Percentiles rank a stretch among this genome's conserved stretches.
These are phyloP conservation scores for Thunnus albacares DNA, from an alignment of 2,797 vertebrate species.

Conservation along the genomic window DNA sequence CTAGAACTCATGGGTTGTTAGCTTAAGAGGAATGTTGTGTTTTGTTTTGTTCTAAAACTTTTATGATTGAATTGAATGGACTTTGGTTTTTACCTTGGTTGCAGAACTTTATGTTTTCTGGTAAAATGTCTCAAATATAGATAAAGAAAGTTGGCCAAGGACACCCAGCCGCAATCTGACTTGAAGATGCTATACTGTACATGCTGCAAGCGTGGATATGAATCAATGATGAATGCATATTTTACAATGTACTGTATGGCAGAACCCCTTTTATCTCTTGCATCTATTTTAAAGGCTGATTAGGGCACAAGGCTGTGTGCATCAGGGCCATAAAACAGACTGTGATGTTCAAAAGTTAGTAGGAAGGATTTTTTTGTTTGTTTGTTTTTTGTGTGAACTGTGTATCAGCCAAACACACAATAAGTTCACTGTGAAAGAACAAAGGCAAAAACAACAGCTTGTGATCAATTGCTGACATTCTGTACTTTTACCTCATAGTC, in stretches of 20 bases:
- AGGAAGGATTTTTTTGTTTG: not conserved
- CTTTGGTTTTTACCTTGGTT: slow-evolving; percentile 5
- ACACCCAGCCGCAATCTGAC: not conserved
- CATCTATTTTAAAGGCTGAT: slow-evolving; percentile 21
- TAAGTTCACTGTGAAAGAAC: slow-evolving; percentile 4
- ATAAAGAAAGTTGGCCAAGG: not conserved
- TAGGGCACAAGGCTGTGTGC: slow-evolving; percentile 8
- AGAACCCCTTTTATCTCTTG: slow-evolving; percentile 8
- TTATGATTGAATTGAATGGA: not conserved
- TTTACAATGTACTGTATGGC: slow-evolving; percentile 20
- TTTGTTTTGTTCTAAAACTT: slow-evolving; percentile 15
- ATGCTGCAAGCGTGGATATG: slow-evolving; percentile 13
- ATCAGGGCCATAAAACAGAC: not conserved
- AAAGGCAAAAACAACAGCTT: not conserved
- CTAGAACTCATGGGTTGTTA: not conserved
- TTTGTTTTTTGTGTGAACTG: slow-evolving; percentile 6
- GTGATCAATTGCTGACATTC: slow-evolving; percentile 2
- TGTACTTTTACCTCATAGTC: slow-evolving; percentile 3
- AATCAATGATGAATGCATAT: slow-evolving; percentile 39
- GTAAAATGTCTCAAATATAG: not conserved
- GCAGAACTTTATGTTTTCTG: not conserved
- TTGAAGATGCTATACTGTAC: not conserved
- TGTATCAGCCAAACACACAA: slow-evolving; percentile 12
- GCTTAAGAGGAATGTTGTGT: not conserved
- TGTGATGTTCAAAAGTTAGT: not conserved